Base-by-base conservation (phyloP, 2,113 vertebrate genomes). In the Polypterus bichir region DNA sequence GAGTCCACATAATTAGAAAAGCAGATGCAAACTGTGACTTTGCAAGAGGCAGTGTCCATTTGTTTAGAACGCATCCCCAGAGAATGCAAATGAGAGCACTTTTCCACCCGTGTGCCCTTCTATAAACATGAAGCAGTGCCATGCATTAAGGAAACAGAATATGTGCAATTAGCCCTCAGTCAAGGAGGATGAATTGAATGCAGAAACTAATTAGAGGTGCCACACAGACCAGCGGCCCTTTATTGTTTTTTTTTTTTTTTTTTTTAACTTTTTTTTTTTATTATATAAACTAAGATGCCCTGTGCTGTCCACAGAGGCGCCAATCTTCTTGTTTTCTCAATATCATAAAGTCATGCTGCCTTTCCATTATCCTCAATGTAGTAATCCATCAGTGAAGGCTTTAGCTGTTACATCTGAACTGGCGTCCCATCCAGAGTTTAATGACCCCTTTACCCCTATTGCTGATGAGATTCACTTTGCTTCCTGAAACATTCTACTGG, bases 141-240 rank as follows among this genome's bases (percentile, higher is more conserved):
- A 61, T 71, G 73, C 66, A 75, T 66, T 72, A 64, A 64, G 53
- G 71, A 76, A 70, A 62, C 53, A 58, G 69, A 71, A 57, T 57
- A 49, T 60, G 70, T 67, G 57, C 54, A 74, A 58, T 61, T 66
- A 77, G 55, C 62, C 61, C 64, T 72, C 68, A 67, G 73, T 63
- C 57, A 72, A 64, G 73, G 68, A 62, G 64, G 65, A 68, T 59
- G 58, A 57, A 62, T 56, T 46, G 62, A 67, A 69, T 67, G 54
- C 64, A 61, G 63, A 71, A 73, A 66, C 68, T 77, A 74, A 79
- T 80, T 80, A 71, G 63, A 74, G 71, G 70, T 74, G 73, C 69
- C 74, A 77, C 62, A 70, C 70, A n/a, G 62, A 54, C 60, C 68
- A 27, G 59, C 68, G 61, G 66, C 66, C 63, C 63, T 44, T 72